Percentiles rank a stretch among this genome's conserved stretches.
phyloP scores from a whole-genome alignment of 2,113 vertebrate species.

The Cochlearius cochlearius region DNA sequence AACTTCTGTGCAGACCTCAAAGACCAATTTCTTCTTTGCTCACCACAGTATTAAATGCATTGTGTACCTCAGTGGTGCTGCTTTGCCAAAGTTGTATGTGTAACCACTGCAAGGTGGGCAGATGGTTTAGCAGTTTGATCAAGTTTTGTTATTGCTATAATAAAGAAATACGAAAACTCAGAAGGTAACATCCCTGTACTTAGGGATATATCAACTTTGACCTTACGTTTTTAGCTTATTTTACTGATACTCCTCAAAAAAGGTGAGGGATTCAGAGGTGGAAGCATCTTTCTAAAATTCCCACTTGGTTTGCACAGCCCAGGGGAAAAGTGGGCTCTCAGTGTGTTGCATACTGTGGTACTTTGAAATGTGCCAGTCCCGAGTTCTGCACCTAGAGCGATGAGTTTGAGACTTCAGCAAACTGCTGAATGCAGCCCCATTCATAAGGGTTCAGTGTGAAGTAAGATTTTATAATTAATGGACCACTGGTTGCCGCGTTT shows the following conservation, averaged over 20 bases:
- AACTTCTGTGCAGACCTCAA: background rate
- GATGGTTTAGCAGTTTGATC: background rate
- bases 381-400: background rate
- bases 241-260: background rate
- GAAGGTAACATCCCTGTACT: background rate
- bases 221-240: background rate
- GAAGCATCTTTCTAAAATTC: background rate
- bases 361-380: background rate
- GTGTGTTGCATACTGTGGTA: background rate
- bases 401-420: background rate
- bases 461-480: background rate
- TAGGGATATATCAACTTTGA: background rate
- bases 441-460: rapidly evolving
- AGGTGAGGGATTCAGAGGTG: background rate
- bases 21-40: background rate
- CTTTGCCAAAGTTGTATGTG: background rate
- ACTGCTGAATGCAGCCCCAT: background rate
- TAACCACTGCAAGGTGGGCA: background rate
- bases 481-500: background rate
- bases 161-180: background rate
- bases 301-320: background rate
- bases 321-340: background rate
- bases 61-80: background rate
- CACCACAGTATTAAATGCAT: too few species aligned
- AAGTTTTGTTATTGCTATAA: background rate